These are phyloP conservation scores for Apostichopus leukothele DNA, from an alignment of 53 echinoderm and acorn worm species.

Conservation along the genomic window DNA sequence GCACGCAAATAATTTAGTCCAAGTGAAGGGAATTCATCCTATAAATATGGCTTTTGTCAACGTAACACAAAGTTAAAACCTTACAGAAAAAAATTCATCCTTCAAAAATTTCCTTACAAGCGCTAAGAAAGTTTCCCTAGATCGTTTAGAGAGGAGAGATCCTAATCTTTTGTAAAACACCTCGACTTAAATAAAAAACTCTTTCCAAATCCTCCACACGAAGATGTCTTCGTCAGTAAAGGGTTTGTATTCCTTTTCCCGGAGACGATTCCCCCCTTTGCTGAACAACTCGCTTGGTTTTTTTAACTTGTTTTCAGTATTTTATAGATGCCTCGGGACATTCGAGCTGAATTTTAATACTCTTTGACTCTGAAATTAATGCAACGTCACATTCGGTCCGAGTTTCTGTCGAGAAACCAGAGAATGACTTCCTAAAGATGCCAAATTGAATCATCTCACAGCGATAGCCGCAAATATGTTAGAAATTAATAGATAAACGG, in stretches of 20 bases:
- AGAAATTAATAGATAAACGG: neutral
- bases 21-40: no score
- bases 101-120: no score
- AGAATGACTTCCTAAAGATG: slow-evolving; percentile 25
- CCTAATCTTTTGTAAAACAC: no score
- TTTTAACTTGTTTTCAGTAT: neutral
- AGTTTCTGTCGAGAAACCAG: slow-evolving; percentile 14
- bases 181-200: neutral
- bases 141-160: no score
- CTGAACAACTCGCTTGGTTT: slow-evolving; percentile 1
- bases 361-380: slow-evolving; percentile 13
- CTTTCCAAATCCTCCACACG: neutral
- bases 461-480: neutral
- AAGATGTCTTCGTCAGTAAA: neutral
- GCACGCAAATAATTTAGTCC: no score
- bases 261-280: neutral
- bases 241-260: neutral
- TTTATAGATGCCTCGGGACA: neutral
- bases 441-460: neutral
- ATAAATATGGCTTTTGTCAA: no score
- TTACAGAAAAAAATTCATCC: no score
- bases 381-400: slow-evolving; percentile 21
- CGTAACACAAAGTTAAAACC: no score
- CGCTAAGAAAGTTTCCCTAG: no score
- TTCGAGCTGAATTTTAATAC: slow-evolving; percentile 21